Conservation (phyloP, 2,113 vertebrate species). For the Anarrhichthys ocellatus region DNA sequence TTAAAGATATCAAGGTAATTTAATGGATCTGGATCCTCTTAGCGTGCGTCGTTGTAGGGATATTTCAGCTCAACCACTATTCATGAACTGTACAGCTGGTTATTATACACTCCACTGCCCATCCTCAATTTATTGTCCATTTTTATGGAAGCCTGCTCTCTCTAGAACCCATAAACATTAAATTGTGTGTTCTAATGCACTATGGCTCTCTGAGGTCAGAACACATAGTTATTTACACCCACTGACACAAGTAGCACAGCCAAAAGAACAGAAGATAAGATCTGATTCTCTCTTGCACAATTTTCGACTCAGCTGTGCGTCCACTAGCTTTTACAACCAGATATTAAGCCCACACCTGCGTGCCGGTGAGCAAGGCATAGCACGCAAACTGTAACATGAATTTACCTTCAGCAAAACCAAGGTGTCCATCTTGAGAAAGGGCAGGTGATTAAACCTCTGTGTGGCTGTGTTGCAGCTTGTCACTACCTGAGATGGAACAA, state of each 20-base stretch:
- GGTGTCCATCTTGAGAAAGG: slow-evolving; percentile 56
- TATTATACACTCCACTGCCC: background rate
- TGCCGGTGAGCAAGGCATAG: slow-evolving; percentile 41
- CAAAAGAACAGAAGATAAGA: slow-evolving; percentile 60
- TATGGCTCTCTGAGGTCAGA: slow-evolving; percentile 11
- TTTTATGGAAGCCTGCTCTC: slow-evolving; percentile 22
- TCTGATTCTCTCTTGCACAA: slow-evolving; percentile 45
- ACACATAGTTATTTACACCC: background rate
- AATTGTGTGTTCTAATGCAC: slow-evolving; percentile 11
- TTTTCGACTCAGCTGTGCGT: slow-evolving; percentile 35
- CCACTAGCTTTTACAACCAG: slow-evolving; percentile 10
- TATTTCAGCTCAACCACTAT: background rate
- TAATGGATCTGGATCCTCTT: background rate
- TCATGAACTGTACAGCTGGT: slow-evolving; percentile 2
- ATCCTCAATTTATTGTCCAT: slow-evolving; percentile 10
- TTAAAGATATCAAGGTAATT: background rate
- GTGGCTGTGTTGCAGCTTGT: slow-evolving; percentile 36
- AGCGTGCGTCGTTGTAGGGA: background rate
- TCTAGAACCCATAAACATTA: background rate
- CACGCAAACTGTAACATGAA: slow-evolving; percentile 48
- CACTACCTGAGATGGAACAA: slow-evolving; percentile 41
- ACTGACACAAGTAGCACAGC: slow-evolving; percentile 20
- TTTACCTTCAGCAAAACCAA: slow-evolving; percentile 32
- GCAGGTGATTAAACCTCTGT: slow-evolving; percentile 56
- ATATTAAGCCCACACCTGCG: slow-evolving; percentile 64